Base-by-base conservation (phyloP, 2,888 invertebrate species). In the Synergus umbraculus region DNA sequence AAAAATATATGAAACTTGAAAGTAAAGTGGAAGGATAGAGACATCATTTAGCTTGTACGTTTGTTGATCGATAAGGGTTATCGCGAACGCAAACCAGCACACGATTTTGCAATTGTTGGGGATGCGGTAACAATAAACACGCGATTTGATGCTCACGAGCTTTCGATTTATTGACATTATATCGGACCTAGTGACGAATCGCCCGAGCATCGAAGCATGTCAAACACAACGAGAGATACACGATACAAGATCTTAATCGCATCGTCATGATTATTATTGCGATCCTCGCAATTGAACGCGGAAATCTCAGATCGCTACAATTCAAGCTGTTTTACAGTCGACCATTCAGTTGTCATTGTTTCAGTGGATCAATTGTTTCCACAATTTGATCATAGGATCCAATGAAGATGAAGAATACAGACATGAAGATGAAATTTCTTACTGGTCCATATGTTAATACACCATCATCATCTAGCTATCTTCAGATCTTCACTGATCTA, bases 91-190 rank as follows among this genome's bases (percentile, higher is more conserved):
- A 22, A n/a, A 54, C 18, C 60, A 10, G 4, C 18, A 4, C 2
- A 22, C 22, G 22, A 60, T 22, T 60, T 22, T 22, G 22, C 12
- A 22, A 58, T 58, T 8, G 18, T 10, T 9, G 9, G 18, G 10
- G 58, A 58, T 18, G 10, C 10, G 22, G 60, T 60, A 60, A 60
- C 18, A 22, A 22, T 60, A 18, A 8, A 60, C 60, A 60, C 22
- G 41, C 41, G n/a, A 65, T 65, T 43, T n/a, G 5, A 41, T 43
- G 44, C 60, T 44, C 60, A 76, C 46, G 43, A 58, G 15, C 10
- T 46, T 64, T 81, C 76, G 65, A 80, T 76, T 54, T 79, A 80
- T 80, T 67, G 80, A 82, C 77, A 77, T 60, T 78, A 82, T 80
- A 82, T 80, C 82, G 69, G 54, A 37, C 66, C 18, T 49, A 18